Evolutionary conservation across 2,888 invertebrate species (phyloP).

Genomic region (Cabera pusaria): DNA sequence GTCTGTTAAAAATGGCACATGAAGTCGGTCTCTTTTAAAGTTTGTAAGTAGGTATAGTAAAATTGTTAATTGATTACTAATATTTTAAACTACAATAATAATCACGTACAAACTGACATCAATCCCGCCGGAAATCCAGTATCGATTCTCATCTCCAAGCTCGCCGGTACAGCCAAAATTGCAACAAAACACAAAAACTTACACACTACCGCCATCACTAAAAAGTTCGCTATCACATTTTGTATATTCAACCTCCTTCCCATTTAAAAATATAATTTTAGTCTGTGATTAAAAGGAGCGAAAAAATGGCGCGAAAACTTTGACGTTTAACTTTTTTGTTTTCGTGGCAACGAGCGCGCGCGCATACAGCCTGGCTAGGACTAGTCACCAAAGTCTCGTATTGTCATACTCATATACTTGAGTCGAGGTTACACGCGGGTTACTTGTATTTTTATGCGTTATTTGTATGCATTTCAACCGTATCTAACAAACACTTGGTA

Average conservation of each 20-base stretch:
- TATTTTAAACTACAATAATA: slow-evolving; percentile 4
- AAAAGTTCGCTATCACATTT: slow-evolving; percentile 21
- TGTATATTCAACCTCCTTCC: not conserved
- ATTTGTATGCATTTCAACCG: too few species aligned
- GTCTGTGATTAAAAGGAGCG: too few species aligned
- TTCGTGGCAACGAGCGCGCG: slow-evolving; percentile 33
- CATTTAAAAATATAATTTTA: too few species aligned
- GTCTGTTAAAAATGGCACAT: too few species aligned
- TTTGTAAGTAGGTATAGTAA: too few species aligned
- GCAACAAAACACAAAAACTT: slow-evolving; percentile 28
- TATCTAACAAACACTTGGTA: too few species aligned
- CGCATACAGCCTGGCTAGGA: slow-evolving; percentile 30
- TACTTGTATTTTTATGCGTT: too few species aligned
- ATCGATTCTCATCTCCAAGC: slow-evolving; percentile 43
- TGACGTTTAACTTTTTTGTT: slow-evolving; percentile 16
- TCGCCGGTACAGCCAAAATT: slow-evolving; percentile 25
- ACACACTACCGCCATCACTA: slow-evolving; percentile 13
- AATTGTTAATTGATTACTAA: too few species aligned
- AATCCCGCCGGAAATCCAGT: slow-evolving; percentile 68
- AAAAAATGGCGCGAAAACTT: slow-evolving; percentile 15
- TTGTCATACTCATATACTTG: too few species aligned
- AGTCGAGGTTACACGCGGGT: slow-evolving; percentile 18
- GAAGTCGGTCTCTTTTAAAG: too few species aligned
- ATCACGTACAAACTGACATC: slow-evolving; percentile 69
- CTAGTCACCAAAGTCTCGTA: slow-evolving; percentile 30